Base-by-base conservation (phyloP, 2,888 invertebrate species). In the Aricia artaxerxes region DNA sequence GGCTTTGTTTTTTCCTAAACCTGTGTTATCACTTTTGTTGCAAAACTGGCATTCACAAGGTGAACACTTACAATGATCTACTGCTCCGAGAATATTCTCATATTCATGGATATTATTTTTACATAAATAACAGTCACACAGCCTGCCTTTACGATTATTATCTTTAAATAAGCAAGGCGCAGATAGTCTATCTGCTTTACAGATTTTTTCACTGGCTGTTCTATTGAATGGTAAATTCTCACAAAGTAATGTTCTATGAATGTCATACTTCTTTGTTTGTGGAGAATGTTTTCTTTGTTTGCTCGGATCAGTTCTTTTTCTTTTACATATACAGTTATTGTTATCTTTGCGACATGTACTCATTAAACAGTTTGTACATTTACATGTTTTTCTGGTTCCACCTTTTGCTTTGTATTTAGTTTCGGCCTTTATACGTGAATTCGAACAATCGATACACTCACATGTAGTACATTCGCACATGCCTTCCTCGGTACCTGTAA, bases 381-480 rank as follows among this genome's bases (percentile, higher is more conserved):
- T 31, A 11, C 64, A 64, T 64, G 4, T 13, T 69, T 69, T 69
- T 69, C 69, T 38, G 11, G 35, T 69, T 24, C 35, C 24, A 24
- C 24, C 69, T 5, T 69, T 69, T 5, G 69, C 6, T 16, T 38
- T 69, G 35, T 35, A 1, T 69, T 38, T 69, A 35, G 13, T 2
- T 38, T 69, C 6, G 5, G 3, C 69, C 16, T 38, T 38, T 38
- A 35, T 11, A 64, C 4, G 35, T 69, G 69, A 11, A 38, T 83
- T 85, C 1, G 82, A 81, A 79, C 91, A 91, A 78, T 88, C 84
- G 49, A 82, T 82, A 79, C 91, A 92, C 57, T 88, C 86, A 81
- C 92, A 91, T 2, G 91, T 89, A 40, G 79, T 80, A 81, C 91
- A 92, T n/a, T 85, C 80, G 78, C 91, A 92, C 4, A 84, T 83